Base-by-base conservation (phyloP, 2,113 vertebrate genomes). In the Calyptomena viridis region DNA sequence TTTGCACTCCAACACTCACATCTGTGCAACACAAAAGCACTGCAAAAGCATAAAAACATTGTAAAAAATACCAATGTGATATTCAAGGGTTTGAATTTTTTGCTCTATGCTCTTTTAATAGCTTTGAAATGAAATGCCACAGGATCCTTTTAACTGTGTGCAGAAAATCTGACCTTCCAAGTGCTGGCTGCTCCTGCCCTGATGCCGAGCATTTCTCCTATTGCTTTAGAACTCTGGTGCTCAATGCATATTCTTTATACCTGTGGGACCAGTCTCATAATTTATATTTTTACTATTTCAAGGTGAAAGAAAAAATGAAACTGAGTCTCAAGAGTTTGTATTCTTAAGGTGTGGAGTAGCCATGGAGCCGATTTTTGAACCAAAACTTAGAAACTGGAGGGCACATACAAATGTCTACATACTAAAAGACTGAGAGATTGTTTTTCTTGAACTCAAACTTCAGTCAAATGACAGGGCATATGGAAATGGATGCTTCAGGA, bases 371-470 rank as follows among this genome's bases (percentile, higher is more conserved):
- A 83, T 33, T 95, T 85, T 14, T 58, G 47, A 72, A 90, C 82
- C 60, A 86, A 63, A 88, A 78, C 64, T 71, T 47, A 39, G n/a
- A 68, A 94, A 90, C 40, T 42, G n/a, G 56, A 89, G 72, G 49
- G 64, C 56, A 75, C 60, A 33, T 33, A 53, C 78, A 69, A 89
- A 94, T n/a, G 17, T 37, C 85, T 81, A 85, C 67, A 77, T 90
- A 59, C 47, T 63, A 96, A 92, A 52, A 9, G 35, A 20, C 37
- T 64, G 44, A 89, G 47, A 85, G 59, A 76, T 46, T 62, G 52
- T 66, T 94, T 92, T 86, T n/a, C 76, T 91, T 86, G 67, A 96
- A 71, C 59, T 89, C 64, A 86, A 56, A 74, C 33, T 84, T 84
- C 37, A 81, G 39, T n/a, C 40, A 90, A 88, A 81, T 40, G 68